Conservation (phyloP, 2,113 vertebrate genomes). For the Eonycteris spelaea region DNA sequence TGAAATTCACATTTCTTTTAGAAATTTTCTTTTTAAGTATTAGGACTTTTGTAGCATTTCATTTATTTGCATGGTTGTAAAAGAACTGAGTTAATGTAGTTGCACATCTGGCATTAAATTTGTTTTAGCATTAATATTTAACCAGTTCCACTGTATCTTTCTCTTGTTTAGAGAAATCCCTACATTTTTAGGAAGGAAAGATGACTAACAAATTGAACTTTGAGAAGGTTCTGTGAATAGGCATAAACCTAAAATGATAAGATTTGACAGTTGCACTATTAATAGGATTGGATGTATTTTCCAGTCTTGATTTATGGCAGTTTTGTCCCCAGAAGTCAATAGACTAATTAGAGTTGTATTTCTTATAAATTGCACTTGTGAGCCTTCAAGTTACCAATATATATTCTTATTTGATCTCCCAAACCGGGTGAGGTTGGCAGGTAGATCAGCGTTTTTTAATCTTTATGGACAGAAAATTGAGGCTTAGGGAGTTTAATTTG, state of each 20-base stretch:
- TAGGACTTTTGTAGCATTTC: neutral
- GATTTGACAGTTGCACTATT: neutral
- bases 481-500: neutral
- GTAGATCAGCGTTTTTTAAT: neutral
- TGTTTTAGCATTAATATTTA: neutral
- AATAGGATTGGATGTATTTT: neutral
- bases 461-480: neutral
- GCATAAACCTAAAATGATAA: neutral
- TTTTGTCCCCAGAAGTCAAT: neutral
- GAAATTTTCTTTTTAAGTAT: neutral
- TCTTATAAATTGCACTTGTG: neutral
- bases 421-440: neutral
- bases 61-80: neutral
- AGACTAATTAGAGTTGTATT: slow-evolving; percentile 30
- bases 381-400: neutral
- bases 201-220: neutral
- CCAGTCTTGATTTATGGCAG: neutral
- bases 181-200: slow-evolving; percentile 9
- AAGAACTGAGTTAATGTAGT: neutral
- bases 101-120: neutral
- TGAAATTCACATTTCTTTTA: neutral
- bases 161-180: neutral
- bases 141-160: neutral
- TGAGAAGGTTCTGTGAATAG: neutral
- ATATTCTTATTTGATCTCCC: neutral